phyloP scores from a whole-genome alignment of 2,888 invertebrate species.

The Penaeus monodon region DNA sequence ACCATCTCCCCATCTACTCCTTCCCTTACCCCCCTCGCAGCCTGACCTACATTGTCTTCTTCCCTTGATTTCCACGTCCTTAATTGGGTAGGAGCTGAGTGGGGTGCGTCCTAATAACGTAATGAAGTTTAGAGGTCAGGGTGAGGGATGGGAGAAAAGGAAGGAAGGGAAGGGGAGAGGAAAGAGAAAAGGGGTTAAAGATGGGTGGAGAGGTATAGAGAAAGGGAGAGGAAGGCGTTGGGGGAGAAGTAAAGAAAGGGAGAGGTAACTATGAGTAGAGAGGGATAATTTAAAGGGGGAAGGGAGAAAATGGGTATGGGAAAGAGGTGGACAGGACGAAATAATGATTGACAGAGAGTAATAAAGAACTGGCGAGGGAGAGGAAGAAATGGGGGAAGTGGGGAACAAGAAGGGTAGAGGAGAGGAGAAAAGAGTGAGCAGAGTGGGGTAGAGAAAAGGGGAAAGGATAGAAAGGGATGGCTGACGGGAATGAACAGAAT shows the following conservation, averaged over 20 bases:
- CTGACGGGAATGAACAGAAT: not conserved
- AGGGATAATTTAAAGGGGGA: not conserved
- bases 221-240: not conserved
- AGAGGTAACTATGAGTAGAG: too few relatives aligned
- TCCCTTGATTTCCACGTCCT: too few relatives aligned
- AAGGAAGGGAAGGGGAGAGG: not conserved
- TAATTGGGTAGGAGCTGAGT: too few relatives aligned
- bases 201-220: too few relatives aligned
- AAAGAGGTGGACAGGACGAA: not conserved
- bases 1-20: too few relatives aligned
- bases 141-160: not conserved
- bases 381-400: not conserved
- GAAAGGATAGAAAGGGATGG: too few relatives aligned
- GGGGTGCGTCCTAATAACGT: too few relatives aligned
- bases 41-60: too few relatives aligned
- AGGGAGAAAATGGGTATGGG: not conserved
- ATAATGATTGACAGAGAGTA: not conserved
- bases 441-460: not conserved
- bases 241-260: not conserved
- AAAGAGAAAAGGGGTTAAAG: too few relatives aligned
- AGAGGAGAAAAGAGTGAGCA: not conserved
- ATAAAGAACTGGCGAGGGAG: not conserved
- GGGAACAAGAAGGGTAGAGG: not conserved
- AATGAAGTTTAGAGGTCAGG: not conserved
- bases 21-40: too few relatives aligned